Conservation (phyloP, 2,888 invertebrate species). For the Blastobasis lacticolella region DNA sequence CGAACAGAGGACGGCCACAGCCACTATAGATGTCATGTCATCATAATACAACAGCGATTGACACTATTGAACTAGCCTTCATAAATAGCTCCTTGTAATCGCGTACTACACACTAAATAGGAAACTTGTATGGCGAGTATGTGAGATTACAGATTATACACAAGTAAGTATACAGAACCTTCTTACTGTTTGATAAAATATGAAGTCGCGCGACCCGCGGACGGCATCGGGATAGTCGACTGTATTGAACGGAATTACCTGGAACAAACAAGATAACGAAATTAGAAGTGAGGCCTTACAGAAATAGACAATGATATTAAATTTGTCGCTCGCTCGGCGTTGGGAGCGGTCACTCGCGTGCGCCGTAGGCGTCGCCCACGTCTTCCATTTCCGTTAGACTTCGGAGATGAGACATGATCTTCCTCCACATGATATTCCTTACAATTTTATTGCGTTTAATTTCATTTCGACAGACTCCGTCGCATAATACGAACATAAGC, state of each 20-base stretch:
- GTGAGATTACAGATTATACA: background rate
- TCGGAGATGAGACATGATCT: conserved; percentile 37
- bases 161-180: conserved; percentile 1
- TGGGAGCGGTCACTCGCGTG: conserved; percentile 49
- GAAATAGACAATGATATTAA: conserved; percentile 51
- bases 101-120: conserved; percentile 4
- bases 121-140: conserved; percentile 3
- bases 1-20: conserved; percentile 2
- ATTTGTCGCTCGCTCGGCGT: conserved; percentile 39
- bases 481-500: conserved; percentile 11
- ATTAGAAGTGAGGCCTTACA: conserved; percentile 28
- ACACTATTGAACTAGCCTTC: conserved; percentile 4
- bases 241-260: conserved; percentile 28
- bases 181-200: conserved; percentile 17
- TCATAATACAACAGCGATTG: background rate
- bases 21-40: conserved; percentile 1
- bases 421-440: conserved; percentile 29
- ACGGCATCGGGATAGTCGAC: no score
- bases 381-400: conserved; percentile 53
- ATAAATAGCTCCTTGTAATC: conserved; percentile 1
- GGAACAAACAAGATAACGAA: conserved; percentile 36
- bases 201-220: conserved; percentile 19
- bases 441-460: conserved; percentile 22
- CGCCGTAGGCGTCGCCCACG: conserved; percentile 63
- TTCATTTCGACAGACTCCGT: conserved; percentile 17